Conservation (phyloP, 2,113 vertebrate species). For the Grallaria varia region DNA sequence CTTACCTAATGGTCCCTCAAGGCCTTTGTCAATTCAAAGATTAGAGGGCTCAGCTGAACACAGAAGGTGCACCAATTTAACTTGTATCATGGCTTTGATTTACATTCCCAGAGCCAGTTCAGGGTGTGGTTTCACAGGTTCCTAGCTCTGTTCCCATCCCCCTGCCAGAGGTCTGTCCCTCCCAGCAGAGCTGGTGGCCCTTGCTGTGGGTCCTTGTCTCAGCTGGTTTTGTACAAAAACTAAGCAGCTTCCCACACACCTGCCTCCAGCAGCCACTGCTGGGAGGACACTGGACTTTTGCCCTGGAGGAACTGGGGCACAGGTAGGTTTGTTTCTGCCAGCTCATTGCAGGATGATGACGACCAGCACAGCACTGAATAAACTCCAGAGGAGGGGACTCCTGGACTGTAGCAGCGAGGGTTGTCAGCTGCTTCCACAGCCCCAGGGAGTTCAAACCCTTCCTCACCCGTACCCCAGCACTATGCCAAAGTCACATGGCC, state of each 20-base stretch:
- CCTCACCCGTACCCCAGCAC: not conserved
- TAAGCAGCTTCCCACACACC: not conserved
- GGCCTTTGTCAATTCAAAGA: not conserved
- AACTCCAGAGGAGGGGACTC: not conserved
- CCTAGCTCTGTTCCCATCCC: not conserved
- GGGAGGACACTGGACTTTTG: not conserved
- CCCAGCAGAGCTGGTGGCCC: not conserved
- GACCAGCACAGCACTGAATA: not conserved
- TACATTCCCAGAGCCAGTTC: not conserved
- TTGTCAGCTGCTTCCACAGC: not conserved
- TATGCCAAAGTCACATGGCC: not conserved
- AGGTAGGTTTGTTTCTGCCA: not conserved
- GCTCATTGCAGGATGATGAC: not conserved
- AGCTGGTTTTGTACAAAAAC: not conserved
- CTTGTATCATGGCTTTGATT: not conserved
- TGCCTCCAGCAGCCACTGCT: not conserved
- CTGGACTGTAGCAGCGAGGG: accelerated
- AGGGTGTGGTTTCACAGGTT: not conserved
- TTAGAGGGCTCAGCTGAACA: not conserved
- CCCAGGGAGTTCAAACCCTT: not conserved
- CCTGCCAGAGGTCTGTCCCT: not conserved
- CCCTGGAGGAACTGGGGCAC: not conserved
- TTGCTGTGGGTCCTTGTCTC: not conserved
- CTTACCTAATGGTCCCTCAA: not conserved
- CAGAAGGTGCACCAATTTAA: not conserved